phyloP scores from a whole-genome alignment of 1,140 invertebrate species.

The Pogonognathellus flavescens region DNA sequence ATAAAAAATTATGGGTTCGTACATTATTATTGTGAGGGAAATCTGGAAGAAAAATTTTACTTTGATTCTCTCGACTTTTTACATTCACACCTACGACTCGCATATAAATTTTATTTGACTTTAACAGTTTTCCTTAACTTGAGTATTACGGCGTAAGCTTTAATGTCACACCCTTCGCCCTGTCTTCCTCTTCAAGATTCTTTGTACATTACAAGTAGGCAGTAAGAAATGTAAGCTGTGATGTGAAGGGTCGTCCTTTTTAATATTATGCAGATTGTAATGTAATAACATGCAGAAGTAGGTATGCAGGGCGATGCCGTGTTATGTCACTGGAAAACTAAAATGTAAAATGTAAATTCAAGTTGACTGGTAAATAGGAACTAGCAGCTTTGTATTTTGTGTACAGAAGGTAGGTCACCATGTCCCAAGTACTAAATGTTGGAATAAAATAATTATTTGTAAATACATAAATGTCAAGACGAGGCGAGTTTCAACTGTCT shows the following conservation, averaged over 20 bases:
- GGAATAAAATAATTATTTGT: slow-evolving; percentile 21
- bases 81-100: slow-evolving; percentile 16
- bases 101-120: slow-evolving; percentile 38
- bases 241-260: not conserved
- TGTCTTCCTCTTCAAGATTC: no score
- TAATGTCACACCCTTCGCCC: slow-evolving; percentile 18
- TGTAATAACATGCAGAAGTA: not conserved
- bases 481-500: not conserved
- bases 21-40: no score
- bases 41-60: no score
- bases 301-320: not conserved
- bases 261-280: not conserved
- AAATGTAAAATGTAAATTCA: not conserved
- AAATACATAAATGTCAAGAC: slow-evolving; percentile 30
- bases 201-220: no score
- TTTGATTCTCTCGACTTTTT: no score
- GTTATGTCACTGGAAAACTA: not conserved
- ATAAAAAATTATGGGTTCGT: not conserved
- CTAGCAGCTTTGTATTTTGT: no score
- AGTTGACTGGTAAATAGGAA: not conserved
- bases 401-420: not conserved
- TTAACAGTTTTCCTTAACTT: slow-evolving; percentile 7
- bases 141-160: not conserved
- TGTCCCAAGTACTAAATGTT: not conserved
- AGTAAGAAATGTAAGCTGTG: not conserved